These are phyloP conservation scores for Tachysurus vachellii DNA, from an alignment of 2,113 vertebrate species.

Conservation along the genomic window DNA sequence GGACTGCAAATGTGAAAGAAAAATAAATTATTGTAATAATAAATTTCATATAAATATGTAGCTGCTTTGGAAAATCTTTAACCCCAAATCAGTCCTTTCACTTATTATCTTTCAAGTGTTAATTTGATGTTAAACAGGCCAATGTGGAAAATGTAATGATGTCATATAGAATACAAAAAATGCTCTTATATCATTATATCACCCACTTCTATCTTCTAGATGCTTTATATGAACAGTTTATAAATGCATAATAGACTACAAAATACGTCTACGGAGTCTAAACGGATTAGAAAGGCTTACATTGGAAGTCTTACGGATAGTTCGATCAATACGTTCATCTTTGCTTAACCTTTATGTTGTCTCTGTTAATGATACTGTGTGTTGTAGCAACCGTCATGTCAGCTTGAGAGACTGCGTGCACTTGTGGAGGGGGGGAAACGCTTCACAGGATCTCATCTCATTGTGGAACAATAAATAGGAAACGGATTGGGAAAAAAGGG, in stretches of 20 bases:
- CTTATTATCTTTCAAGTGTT: neutral
- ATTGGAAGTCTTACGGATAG: neutral
- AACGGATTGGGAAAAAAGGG: slow-evolving; percentile 60
- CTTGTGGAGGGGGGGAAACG: slow-evolving; percentile 30
- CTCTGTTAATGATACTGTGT: neutral
- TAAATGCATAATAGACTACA: neutral
- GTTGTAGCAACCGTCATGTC: slow-evolving; percentile 45
- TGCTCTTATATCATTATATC: neutral
- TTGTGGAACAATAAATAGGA: slow-evolving; percentile 56
- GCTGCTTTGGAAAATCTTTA: neutral
- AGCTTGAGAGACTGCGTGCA: slow-evolving; percentile 58
- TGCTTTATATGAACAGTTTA: neutral
- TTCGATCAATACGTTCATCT: neutral
- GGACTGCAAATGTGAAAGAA: neutral
- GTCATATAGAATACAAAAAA: neutral
- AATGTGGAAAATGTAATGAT: neutral
- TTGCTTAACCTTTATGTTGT: neutral
- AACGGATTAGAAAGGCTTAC: neutral
- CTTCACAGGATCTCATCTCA: slow-evolving; percentile 64
- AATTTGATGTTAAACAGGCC: neutral
- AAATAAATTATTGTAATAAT: neutral
- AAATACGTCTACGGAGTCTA: neutral
- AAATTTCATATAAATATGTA: neutral
- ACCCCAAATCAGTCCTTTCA: neutral
- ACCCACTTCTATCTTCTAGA: neutral